Conservation (phyloP, 2,113 vertebrate genomes). For the Neopipo cinnamomea region DNA sequence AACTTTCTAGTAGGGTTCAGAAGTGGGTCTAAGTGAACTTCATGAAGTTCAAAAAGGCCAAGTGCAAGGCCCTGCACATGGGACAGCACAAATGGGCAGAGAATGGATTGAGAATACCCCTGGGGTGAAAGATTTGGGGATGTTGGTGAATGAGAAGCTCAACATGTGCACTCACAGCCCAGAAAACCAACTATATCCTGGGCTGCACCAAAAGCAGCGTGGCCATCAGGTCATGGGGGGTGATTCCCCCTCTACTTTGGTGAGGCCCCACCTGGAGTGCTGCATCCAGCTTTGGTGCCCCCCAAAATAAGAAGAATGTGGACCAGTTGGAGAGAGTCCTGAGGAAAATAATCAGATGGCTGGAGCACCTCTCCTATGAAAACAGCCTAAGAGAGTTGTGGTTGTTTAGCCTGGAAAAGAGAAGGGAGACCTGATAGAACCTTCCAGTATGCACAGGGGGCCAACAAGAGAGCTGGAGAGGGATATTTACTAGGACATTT, state of each 20-base stretch:
- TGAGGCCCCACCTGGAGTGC: not conserved
- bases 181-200: not conserved
- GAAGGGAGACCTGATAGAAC: not conserved
- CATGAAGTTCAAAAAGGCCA: not conserved
- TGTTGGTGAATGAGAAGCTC: not conserved
- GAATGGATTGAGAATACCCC: not conserved
- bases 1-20: not conserved
- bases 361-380: not conserved
- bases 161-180: not conserved
- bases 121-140: not conserved
- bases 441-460: not conserved
- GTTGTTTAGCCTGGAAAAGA: not conserved
- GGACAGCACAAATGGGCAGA: not conserved
- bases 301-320: not conserved
- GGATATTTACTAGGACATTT: not conserved
- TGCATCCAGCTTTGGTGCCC: not conserved
- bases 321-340: not conserved
- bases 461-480: no score
- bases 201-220: not conserved
- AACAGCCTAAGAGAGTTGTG: not conserved
- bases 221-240: not conserved
- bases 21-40: not conserved
- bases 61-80: not conserved
- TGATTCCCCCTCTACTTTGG: not conserved
- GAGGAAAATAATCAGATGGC: not conserved